Evolutionary conservation across 2,797 vertebrate genomes (phyloP).

Genomic region (Rhincodon typus): DNA sequence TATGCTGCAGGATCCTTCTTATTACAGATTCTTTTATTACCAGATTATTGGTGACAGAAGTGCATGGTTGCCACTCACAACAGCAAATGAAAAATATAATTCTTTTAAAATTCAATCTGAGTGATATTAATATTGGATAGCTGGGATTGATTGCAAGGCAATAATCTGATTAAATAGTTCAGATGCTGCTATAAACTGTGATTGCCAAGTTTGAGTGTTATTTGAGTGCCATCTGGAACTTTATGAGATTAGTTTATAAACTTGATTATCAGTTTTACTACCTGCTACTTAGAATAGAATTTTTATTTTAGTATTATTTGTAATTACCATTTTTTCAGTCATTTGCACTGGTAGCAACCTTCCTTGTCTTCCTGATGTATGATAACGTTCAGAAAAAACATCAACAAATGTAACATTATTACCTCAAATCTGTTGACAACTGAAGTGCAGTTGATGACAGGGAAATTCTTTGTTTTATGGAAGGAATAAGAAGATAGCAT

Average conservation of each 20-base stretch:
- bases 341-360: not conserved
- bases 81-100: not conserved
- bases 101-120: constrained; percentile 3
- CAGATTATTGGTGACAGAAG: not conserved
- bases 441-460: not conserved
- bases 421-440: not conserved
- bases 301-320: not conserved
- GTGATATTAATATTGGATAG: not conserved
- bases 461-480: not conserved
- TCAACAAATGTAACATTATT: not conserved
- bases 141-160: not conserved
- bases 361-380: not conserved
- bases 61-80: not conserved
- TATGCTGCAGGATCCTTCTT: not conserved
- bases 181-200: not conserved
- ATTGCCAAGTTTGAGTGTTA: not conserved
- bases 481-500: not conserved
- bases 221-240: not conserved
- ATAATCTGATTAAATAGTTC: constrained; percentile 13
- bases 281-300: not conserved
- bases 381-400: not conserved
- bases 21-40: not conserved
- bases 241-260: constrained; percentile 17
- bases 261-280: not conserved
- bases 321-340: not conserved